Base-by-base conservation (phyloP, 1,140 invertebrate genomes). In the Cydia fagiglandana region DNA sequence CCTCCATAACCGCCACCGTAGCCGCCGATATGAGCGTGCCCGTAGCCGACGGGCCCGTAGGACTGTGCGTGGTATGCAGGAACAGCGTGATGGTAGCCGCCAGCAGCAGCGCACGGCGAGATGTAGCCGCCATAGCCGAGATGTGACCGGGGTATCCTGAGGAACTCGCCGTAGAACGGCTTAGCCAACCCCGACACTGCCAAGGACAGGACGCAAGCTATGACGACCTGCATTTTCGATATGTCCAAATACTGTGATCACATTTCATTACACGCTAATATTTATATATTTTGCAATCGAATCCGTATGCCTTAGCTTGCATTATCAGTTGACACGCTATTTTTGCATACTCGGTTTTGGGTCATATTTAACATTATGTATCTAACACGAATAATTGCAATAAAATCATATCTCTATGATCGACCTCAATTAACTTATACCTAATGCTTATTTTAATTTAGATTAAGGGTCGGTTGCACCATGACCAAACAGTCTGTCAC, bases 241-340 rank as follows among this genome's bases (percentile, higher is more conserved):
- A 80, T 74, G 38, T 76, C 77, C 75, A 73, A 64, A 75, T 78
- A 82, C 78, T 74, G 61, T 84, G 77, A 70, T 75, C 73, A 50
- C 38, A 78, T 73, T 78, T 64, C 75, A 75, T 9, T 77, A 66
- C 74, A 64, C 78, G 74, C 73, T 80, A 83, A 83, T 85, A 85
- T 90, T 87, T 90, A 90, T 87, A 90, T 78, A 83, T 77, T 79
- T 79, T 80, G 78, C 80, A 81, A 80, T 77, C 78, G 78, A 76
- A 77, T 77, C 82, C 83, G 12, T 81, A 74, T 30, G 75, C 78
- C 79, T 82, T 82, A 82, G 38, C 15, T 84, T 78, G 82, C 82
- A 85, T 70, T 70, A 34, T 38, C 38, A 34, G 66, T 13, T 70
- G 66, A 41, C 66, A 56, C 20, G 20, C 34, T 34, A 70, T 34